These are phyloP conservation scores for Clinocottus analis DNA, from an alignment of 2,113 vertebrate species.

Conservation along the genomic window DNA sequence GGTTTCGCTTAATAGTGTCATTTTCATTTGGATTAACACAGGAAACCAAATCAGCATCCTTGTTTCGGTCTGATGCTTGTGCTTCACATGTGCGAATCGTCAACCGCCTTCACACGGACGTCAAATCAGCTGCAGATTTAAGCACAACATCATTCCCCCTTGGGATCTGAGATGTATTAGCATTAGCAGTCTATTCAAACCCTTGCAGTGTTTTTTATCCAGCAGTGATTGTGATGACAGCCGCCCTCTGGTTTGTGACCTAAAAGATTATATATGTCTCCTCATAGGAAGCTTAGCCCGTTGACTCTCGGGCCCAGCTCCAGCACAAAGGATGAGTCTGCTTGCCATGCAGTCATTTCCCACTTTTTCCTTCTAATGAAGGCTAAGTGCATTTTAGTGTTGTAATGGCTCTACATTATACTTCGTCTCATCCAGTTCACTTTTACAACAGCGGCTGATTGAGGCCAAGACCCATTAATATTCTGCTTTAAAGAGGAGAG, in stretches of 20 bases:
- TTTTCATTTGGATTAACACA: not conserved
- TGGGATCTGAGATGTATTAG: constrained; percentile 49
- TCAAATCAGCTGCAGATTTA: constrained; percentile 43
- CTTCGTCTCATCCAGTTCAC: constrained; percentile 45
- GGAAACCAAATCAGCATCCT: not conserved
- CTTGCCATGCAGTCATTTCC: constrained; percentile 37
- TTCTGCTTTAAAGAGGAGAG: constrained; percentile 35
- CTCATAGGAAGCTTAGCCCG: constrained; percentile 23
- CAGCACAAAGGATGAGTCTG: constrained; percentile 49
- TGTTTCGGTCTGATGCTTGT: constrained; percentile 13
- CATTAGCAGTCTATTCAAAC: constrained; percentile 51
- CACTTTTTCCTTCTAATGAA: constrained; percentile 59
- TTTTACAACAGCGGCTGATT: constrained; percentile 62
- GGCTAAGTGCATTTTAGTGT: constrained; percentile 70
- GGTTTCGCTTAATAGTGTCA: not conserved
- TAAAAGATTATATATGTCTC: constrained; percentile 60
- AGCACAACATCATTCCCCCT: constrained; percentile 46
- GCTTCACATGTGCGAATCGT: constrained; percentile 43
- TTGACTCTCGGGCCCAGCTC: constrained; percentile 51
- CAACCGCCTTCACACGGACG: constrained; percentile 19
- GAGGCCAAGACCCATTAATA: constrained; percentile 47
- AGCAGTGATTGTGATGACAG: constrained; percentile 46
- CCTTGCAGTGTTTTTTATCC: constrained; percentile 41
- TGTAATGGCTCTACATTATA: constrained; percentile 62
- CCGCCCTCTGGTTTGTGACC: constrained; percentile 64